Evolutionary conservation across 2,888 invertebrate genomes (phyloP).

Genomic region (Cerastis rubricosa): DNA sequence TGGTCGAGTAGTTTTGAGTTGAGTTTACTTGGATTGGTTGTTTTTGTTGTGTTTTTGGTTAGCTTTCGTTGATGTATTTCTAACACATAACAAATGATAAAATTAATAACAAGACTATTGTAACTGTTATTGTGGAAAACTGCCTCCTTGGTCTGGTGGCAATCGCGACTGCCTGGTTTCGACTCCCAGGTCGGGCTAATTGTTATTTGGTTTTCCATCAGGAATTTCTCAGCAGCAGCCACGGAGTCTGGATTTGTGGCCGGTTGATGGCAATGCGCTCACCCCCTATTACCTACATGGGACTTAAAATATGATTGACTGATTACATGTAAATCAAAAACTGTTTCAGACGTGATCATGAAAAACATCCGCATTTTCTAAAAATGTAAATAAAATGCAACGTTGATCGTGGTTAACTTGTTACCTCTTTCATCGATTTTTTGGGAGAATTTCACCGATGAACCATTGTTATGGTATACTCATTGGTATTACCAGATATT

Average conservation of each 20-base stretch:
- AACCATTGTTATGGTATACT: background rate
- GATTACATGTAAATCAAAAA: background rate
- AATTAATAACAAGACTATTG: no score
- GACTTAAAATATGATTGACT: background rate
- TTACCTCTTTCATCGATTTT: background rate
- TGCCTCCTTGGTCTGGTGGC: no score
- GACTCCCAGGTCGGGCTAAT: no score
- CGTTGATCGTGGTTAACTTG: background rate
- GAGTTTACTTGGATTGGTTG: background rate
- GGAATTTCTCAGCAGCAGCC: no score
- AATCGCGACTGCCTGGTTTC: no score
- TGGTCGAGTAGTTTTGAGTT: slow-evolving; percentile 12
- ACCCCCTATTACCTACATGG: no score
- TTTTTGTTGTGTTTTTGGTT: background rate
- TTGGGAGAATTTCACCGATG: background rate
- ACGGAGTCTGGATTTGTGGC: no score
- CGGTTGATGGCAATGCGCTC: no score
- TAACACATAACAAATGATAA: background rate
- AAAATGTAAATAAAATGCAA: background rate
- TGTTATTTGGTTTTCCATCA: no score
- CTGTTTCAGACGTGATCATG: background rate
- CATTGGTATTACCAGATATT: background rate
- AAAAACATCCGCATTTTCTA: background rate
- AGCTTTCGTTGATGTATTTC: background rate
- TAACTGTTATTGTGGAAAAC: no score